Percentiles rank a stretch among this genome's conserved stretches.
phyloP scores from a whole-genome alignment of 37 sponge, comb jelly and placozoan species.

The Bolinopsis microptera region DNA sequence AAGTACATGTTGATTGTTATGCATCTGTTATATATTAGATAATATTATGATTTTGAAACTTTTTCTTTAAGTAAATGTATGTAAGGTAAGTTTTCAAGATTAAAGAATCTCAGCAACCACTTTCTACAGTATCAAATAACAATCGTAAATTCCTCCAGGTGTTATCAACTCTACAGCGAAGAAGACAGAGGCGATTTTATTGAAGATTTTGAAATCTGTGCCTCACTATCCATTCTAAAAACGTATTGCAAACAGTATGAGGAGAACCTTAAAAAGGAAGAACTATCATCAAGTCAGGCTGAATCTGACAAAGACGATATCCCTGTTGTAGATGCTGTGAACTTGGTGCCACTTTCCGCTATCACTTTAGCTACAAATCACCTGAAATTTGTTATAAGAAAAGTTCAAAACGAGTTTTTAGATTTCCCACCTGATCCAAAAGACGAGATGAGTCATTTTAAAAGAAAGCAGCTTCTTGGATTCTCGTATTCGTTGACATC shows the following conservation, averaged over 20 bases:
- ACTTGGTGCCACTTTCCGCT: not conserved
- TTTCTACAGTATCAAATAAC: no score
- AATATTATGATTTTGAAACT: no score
- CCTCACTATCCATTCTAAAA: conserved; percentile 14
- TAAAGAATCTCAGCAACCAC: no score
- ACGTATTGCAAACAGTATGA: not conserved
- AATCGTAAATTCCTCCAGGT: conserved; percentile 70
- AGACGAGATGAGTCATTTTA: not conserved
- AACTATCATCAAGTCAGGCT: not conserved
- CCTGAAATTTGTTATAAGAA: not conserved
- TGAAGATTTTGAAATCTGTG: conserved; percentile 68
- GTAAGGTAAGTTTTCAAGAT: no score
- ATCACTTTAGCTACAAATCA: conserved; percentile 29
- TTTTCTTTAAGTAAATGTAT: no score
- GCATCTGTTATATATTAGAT: no score
- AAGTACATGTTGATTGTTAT: no score
- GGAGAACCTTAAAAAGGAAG: not conserved
- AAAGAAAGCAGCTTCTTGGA: not conserved
- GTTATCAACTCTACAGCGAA: conserved; percentile 79
- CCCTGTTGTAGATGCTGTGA: not conserved
- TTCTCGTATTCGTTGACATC: conserved; percentile 6
- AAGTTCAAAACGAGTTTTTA: conserved; percentile 16
- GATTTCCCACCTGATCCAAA: conserved; percentile 33
- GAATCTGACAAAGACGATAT: not conserved
- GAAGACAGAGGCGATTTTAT: conserved; percentile 84